Percentiles rank a stretch among this genome's conserved stretches.
These are phyloP conservation scores for Digitonthophagus gazella DNA, from an alignment of 2,888 invertebrate species.

Conservation along the genomic window DNA sequence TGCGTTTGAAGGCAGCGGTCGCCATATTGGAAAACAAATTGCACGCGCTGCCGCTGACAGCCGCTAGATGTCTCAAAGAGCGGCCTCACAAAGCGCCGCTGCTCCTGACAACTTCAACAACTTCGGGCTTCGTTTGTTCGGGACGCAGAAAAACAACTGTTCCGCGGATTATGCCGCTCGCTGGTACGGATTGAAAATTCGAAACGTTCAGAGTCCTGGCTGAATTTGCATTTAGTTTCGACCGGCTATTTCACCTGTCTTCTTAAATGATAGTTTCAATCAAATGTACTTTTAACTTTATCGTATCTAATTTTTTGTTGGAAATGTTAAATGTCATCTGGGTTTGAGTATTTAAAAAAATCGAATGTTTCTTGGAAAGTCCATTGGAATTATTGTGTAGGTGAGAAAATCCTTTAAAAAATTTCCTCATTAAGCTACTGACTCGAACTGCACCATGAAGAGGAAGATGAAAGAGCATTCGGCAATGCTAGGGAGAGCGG, in stretches of 20 bases:
- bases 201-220: slow-evolving; percentile 38
- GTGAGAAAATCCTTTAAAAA: too few species aligned
- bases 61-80: slow-evolving; percentile 51
- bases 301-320: too few species aligned
- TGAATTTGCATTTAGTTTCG: slow-evolving; percentile 36
- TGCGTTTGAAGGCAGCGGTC: slow-evolving; percentile 47
- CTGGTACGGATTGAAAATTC: slow-evolving; percentile 45
- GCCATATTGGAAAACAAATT: slow-evolving; percentile 51
- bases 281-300: too few species aligned
- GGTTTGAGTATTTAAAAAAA: too few species aligned
- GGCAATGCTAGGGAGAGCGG: too few species aligned
- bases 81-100: slow-evolving; percentile 47
- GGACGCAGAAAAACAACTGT: slow-evolving; percentile 44
- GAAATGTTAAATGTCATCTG: too few species aligned
- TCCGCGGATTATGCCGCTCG: slow-evolving; percentile 42
- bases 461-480: too few species aligned
- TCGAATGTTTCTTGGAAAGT: too few species aligned
- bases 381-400: too few species aligned
- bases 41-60: slow-evolving; percentile 48
- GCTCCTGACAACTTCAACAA: slow-evolving; percentile 49
- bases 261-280: too few species aligned
- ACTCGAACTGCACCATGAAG: too few species aligned
- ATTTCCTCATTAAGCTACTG: too few species aligned
- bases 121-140: slow-evolving; percentile 47
- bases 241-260: slow-evolving; percentile 24